These are phyloP conservation scores for Teleopsis dalmanni DNA, from an alignment of 1,140 invertebrate genomes.

Conservation along the genomic window DNA sequence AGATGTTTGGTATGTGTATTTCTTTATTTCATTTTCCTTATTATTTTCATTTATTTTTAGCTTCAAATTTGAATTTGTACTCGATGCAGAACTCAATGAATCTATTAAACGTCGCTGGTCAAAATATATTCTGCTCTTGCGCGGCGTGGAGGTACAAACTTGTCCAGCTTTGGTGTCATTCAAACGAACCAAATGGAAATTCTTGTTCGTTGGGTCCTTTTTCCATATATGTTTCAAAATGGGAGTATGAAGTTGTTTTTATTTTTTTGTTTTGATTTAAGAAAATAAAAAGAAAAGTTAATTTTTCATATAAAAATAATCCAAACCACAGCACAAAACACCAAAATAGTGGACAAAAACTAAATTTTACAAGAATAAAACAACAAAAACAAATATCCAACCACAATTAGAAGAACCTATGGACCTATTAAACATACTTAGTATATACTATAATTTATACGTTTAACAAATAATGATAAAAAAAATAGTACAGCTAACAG, in stretches of 20 bases:
- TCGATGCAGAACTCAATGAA: slow-evolving; percentile 8
- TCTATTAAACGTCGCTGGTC: slow-evolving; percentile 22
- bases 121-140: slow-evolving; percentile 27
- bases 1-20: too few relatives aligned
- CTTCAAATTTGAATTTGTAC: too few relatives aligned
- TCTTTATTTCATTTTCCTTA: slow-evolving; percentile 5
- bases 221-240: background rate
- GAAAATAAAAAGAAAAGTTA: background rate
- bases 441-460: too few relatives aligned
- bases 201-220: background rate
- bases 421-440: too few relatives aligned
- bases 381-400: too few relatives aligned
- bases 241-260: background rate
- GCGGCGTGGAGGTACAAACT: slow-evolving; percentile 31
- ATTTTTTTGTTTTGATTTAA: background rate
- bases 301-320: too few relatives aligned
- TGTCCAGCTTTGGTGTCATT: background rate
- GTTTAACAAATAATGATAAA: too few relatives aligned
- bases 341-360: too few relatives aligned
- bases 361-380: too few relatives aligned
- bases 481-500: too few relatives aligned
- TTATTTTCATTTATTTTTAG: background rate
- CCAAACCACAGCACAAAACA: too few relatives aligned
- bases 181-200: background rate
- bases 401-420: too few relatives aligned